Conservation (phyloP, 1,140 invertebrate species). For the Nasonia giraulti region DNA sequence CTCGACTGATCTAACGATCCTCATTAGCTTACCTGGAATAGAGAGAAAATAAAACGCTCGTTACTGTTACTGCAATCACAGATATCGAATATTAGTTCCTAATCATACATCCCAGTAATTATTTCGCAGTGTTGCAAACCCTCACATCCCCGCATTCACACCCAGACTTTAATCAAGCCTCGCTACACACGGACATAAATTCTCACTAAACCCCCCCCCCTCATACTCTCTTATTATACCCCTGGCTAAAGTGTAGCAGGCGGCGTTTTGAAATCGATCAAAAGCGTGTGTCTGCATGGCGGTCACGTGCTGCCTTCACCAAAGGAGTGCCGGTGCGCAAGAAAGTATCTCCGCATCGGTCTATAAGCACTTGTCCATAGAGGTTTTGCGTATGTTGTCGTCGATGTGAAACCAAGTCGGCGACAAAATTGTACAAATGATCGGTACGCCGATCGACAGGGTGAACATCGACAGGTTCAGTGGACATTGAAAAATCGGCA, state of each 20-base stretch:
- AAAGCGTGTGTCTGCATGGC: slow-evolving; percentile 6
- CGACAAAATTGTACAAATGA: slow-evolving; percentile 33
- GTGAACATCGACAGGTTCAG: background rate
- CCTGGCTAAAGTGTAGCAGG: background rate
- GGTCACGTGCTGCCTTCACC: slow-evolving; percentile 27
- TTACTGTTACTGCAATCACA: background rate
- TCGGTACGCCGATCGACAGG: background rate
- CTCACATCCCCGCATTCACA: background rate
- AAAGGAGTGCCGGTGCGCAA: slow-evolving; percentile 23
- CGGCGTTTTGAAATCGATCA: slow-evolving; percentile 45
- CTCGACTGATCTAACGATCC: background rate
- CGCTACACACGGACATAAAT: background rate
- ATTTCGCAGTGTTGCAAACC: too few species aligned
- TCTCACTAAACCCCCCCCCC: background rate
- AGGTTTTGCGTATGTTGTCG: background rate
- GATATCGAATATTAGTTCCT: background rate
- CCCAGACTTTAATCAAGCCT: background rate
- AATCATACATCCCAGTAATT: background rate
- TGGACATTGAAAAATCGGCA: background rate
- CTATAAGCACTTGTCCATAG: slow-evolving; percentile 11
- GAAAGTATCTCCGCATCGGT: background rate
- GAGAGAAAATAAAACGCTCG: background rate
- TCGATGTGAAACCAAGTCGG: background rate
- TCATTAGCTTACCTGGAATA: background rate
- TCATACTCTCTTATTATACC: background rate